phyloP scores from a whole-genome alignment of 2,797 vertebrate genomes.

The Limnodromus scolopaceus region DNA sequence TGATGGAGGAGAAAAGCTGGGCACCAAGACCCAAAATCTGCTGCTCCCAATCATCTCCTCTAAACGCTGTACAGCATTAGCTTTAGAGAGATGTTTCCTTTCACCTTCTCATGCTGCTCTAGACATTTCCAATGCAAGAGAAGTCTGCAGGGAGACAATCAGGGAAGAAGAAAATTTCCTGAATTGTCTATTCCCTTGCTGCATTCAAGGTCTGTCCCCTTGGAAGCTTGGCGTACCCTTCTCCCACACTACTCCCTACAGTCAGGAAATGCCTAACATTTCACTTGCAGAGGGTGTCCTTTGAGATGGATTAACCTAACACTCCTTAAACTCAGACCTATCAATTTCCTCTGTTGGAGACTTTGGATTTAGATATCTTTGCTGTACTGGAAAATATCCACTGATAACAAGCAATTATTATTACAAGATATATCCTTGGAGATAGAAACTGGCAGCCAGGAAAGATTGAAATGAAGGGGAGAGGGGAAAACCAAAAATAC shows the following conservation, averaged over 20 bases:
- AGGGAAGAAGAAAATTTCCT: neutral
- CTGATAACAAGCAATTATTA: conserved; percentile 53
- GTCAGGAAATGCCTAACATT: conserved; percentile 1
- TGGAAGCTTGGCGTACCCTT: neutral
- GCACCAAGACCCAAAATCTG: neutral
- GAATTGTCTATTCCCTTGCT: neutral
- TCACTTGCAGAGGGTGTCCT: neutral
- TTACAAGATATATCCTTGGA: neutral
- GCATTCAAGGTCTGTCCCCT: neutral
- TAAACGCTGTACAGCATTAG: neutral
- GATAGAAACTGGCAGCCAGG: neutral
- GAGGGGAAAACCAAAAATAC: neutral
- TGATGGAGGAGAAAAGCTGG: neutral
- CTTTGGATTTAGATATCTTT: conserved; percentile 26
- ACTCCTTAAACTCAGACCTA: conserved; percentile 26
- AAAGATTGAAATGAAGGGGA: neutral
- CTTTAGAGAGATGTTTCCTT: neutral
- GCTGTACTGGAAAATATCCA: conserved; percentile 20
- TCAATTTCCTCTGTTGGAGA: conserved; percentile 31
- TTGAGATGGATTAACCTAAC: neutral
- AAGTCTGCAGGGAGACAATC: neutral
- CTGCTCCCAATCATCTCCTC: neutral
- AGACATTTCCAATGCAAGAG: neutral
- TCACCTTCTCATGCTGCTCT: neutral
- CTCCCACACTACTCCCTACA: neutral